phyloP scores from a whole-genome alignment of 2,113 vertebrate species.

The Eclectus roratus region DNA sequence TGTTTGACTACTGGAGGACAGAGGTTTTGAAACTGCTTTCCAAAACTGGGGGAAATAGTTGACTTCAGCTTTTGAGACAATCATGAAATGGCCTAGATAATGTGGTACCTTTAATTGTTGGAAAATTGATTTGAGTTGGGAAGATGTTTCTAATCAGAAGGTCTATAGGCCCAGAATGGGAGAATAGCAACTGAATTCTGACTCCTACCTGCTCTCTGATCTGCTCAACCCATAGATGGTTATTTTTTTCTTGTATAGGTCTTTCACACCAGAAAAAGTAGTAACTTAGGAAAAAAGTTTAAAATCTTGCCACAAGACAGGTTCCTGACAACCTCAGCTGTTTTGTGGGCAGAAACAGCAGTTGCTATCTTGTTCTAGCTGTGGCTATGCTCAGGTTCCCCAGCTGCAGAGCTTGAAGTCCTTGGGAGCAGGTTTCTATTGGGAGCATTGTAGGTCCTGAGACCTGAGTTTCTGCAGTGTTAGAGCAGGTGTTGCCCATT shows the following conservation, averaged over 20 bases:
- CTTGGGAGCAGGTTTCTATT: background rate
- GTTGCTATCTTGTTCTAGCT: background rate
- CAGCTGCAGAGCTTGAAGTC: background rate
- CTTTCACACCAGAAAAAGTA: background rate
- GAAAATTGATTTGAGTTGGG: background rate
- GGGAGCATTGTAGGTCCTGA: accelerated
- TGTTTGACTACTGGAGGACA: background rate
- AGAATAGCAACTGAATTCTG: background rate
- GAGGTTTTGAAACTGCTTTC: background rate
- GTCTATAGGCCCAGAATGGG: background rate
- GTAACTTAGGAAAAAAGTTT: background rate
- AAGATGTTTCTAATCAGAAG: background rate
- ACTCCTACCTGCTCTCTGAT: background rate
- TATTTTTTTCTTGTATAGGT: background rate
- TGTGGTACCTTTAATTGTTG: background rate
- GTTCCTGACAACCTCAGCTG: background rate
- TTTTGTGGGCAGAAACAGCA: background rate
- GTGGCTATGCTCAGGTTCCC: background rate
- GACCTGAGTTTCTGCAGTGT: background rate
- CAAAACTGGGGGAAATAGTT: background rate
- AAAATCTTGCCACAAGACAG: background rate
- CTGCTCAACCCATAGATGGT: background rate
- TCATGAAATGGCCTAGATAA: background rate
- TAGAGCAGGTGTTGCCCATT: background rate
- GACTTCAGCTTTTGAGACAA: background rate